phyloP scores from a whole-genome alignment of 1,140 invertebrate species.

The Babylonia areolata region DNA sequence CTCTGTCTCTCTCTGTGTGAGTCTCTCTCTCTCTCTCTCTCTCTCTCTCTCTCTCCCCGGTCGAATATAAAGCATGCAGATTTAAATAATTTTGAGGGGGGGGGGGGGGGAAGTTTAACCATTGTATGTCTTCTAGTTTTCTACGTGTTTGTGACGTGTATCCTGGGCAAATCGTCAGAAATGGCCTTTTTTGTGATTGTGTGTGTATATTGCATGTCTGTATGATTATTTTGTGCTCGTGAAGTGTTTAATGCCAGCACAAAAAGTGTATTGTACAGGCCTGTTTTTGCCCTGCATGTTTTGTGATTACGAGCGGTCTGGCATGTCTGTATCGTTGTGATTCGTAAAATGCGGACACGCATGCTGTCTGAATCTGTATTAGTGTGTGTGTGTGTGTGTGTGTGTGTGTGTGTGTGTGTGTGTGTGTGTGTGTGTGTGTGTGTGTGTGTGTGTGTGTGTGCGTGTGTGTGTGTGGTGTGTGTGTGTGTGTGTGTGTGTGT shows the following conservation, averaged over 20 bases:
- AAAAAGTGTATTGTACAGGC: too few relatives aligned
- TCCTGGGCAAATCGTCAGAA: too few relatives aligned
- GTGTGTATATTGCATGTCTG: too few relatives aligned
- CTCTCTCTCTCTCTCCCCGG: neutral
- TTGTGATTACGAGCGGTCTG: neutral
- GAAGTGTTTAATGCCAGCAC: too few relatives aligned
- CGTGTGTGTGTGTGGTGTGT: neutral
- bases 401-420: neutral
- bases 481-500: conserved; percentile 3
- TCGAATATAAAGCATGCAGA: neutral
- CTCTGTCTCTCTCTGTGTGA: neutral
- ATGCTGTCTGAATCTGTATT: neutral
- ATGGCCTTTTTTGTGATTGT: too few relatives aligned
- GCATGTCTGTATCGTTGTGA: neutral
- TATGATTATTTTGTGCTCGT: too few relatives aligned
- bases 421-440: neutral
- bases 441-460: neutral
- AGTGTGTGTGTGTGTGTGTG: neutral
- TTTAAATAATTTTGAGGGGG: too few relatives aligned
- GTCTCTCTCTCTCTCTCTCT: too few relatives aligned
- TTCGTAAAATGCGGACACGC: neutral
- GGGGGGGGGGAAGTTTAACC: too few relatives aligned
- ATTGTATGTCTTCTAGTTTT: too few relatives aligned
- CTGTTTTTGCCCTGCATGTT: neutral
- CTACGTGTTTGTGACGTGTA: too few relatives aligned